These are phyloP conservation scores for Drosophila eohydei DNA, from an alignment of 2,888 invertebrate genomes.

Conservation along the genomic window DNA sequence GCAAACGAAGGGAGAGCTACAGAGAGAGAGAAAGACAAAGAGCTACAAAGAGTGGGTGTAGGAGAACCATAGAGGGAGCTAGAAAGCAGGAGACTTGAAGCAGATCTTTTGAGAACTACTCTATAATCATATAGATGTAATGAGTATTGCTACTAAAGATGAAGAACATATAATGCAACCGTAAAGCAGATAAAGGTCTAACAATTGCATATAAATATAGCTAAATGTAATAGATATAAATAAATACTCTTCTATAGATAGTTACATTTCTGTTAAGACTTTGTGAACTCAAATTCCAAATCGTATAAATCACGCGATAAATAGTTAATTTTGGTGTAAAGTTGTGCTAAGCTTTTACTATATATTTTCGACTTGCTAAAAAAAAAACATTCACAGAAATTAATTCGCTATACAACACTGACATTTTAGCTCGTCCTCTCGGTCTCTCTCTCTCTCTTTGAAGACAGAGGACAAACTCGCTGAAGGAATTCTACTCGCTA, in stretches of 20 bases:
- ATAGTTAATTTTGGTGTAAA: too few relatives aligned
- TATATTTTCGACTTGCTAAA: too few relatives aligned
- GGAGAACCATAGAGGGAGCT: background rate
- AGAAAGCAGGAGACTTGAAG: too few relatives aligned
- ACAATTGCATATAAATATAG: too few relatives aligned
- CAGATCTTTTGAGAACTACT: too few relatives aligned
- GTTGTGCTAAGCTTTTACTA: too few relatives aligned
- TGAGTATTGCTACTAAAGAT: background rate
- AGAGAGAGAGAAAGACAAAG: background rate
- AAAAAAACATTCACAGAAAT: too few relatives aligned
- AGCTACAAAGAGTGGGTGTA: background rate
- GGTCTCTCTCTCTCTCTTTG: background rate
- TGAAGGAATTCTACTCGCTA: background rate
- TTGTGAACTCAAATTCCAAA: background rate
- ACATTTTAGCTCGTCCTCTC: background rate
- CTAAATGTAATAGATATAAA: background rate
- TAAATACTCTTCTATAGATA: background rate
- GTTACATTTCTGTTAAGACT: background rate
- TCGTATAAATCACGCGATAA: too few relatives aligned
- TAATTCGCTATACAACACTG: too few relatives aligned
- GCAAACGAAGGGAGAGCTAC: too few relatives aligned
- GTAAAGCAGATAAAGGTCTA: background rate
- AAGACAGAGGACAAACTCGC: background rate
- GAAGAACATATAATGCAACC: background rate
- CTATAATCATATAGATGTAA: background rate